phyloP scores from a whole-genome alignment of 2,113 vertebrate genomes.

The Neofelis nebulosa region DNA sequence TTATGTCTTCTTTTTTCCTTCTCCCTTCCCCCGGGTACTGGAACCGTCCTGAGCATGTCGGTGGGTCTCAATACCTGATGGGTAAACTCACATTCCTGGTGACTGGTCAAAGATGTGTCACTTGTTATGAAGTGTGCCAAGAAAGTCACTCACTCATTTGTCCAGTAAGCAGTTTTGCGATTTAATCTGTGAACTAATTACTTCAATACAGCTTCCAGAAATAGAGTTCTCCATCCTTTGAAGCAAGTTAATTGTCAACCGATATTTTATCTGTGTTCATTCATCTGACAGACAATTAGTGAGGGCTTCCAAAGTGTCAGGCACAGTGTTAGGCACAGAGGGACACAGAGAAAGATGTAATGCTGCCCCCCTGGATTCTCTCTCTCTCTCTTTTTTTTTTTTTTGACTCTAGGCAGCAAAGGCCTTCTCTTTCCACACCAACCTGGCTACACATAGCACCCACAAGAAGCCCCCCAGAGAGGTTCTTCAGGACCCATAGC shows the following conservation, averaged over 20 bases:
- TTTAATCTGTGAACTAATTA: slow-evolving; percentile 76
- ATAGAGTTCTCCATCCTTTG: slow-evolving; percentile 66
- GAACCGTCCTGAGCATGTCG: background rate
- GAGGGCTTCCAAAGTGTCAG: background rate
- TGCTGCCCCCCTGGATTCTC: too few relatives aligned
- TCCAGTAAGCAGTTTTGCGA: slow-evolving; percentile 67
- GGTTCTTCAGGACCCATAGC: background rate
- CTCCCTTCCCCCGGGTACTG: background rate
- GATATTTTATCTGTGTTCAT: slow-evolving; percentile 60
- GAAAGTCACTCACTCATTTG: slow-evolving; percentile 67
- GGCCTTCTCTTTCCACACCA: slow-evolving; percentile 23
- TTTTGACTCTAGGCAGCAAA: background rate
- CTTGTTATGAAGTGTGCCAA: slow-evolving; percentile 70
- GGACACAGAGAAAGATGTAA: background rate
- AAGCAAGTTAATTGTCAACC: slow-evolving; percentile 71
- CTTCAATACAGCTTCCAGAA: slow-evolving; percentile 74
- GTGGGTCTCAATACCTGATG: slow-evolving; percentile 26
- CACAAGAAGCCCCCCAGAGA: background rate
- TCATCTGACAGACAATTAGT: slow-evolving; percentile 44
- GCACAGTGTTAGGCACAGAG: background rate
- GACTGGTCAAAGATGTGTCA: slow-evolving; percentile 73
- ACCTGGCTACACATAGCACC: background rate
- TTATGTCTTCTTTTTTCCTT: background rate
- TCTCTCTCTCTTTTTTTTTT: too few relatives aligned
- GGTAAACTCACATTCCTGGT: slow-evolving; percentile 69